phyloP scores from a whole-genome alignment of 2,113 vertebrate species.

The Esox niger region DNA sequence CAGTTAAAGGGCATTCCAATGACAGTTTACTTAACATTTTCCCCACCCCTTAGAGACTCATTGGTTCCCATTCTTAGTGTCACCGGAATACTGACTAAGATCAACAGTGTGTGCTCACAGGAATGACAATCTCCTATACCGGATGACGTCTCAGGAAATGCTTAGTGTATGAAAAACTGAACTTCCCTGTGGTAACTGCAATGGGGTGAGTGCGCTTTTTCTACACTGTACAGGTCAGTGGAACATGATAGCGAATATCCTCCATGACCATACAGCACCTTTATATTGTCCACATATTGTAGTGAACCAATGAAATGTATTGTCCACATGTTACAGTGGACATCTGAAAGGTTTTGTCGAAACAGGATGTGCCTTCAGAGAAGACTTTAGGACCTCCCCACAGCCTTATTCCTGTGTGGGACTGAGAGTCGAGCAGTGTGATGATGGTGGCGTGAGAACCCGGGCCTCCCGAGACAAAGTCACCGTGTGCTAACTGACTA shows the following conservation, averaged over 20 bases:
- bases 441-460: neutral
- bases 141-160: constrained; percentile 18
- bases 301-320: too few relatives aligned
- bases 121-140: constrained; percentile 9
- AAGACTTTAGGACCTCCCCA: too few relatives aligned
- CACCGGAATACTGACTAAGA: constrained; percentile 29
- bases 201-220: constrained; percentile 40
- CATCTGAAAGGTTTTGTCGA: too few relatives aligned
- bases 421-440: neutral
- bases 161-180: neutral
- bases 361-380: too few relatives aligned
- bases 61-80: constrained; percentile 40
- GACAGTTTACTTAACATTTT: constrained; percentile 16
- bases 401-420: constrained; percentile 2
- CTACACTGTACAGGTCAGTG: too few relatives aligned
- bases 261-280: too few relatives aligned
- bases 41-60: neutral
- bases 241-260: too few relatives aligned
- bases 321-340: too few relatives aligned
- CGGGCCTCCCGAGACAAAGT: neutral
- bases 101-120: constrained; percentile 34
- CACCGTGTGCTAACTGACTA: neutral
- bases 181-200: constrained; percentile 34
- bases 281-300: too few relatives aligned
- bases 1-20: constrained; percentile 8